Evolutionary conservation across 1,140 invertebrate genomes (phyloP).

Genomic region (Pogonus chalceus): DNA sequence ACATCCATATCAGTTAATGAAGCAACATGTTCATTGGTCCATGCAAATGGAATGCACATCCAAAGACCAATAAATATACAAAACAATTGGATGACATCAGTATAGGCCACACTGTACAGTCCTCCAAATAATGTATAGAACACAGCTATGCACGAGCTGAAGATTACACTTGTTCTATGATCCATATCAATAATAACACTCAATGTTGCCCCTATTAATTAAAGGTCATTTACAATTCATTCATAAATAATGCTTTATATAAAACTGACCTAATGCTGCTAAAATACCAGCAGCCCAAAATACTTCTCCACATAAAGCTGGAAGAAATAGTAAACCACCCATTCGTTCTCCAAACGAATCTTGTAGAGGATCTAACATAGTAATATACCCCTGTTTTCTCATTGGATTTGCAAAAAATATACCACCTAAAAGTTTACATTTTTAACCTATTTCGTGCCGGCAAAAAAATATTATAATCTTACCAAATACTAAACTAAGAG

Average conservation of each 20-base stretch:
- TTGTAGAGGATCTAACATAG: slow-evolving; percentile 97
- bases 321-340: slow-evolving; percentile 92
- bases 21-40: slow-evolving; percentile 72
- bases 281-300: slow-evolving; percentile 96
- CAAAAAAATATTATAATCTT: slow-evolving; percentile 23
- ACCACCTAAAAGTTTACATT: slow-evolving; percentile 55
- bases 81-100: slow-evolving; percentile 96
- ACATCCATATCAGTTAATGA: slow-evolving; percentile 70
- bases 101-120: slow-evolving; percentile 95
- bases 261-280: slow-evolving; percentile 70
- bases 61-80: slow-evolving; percentile 97
- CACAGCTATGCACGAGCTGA: slow-evolving; percentile 91
- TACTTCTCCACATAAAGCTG: slow-evolving; percentile 92
- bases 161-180: slow-evolving; percentile 82
- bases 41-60: slow-evolving; percentile 95
- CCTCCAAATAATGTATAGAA: slow-evolving; percentile 97
- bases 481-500: slow-evolving; percentile 88
- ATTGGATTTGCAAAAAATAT: slow-evolving; percentile 97
- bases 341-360: slow-evolving; percentile 92
- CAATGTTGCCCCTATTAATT: slow-evolving; percentile 69
- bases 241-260: not conserved
- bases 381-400: slow-evolving; percentile 94
- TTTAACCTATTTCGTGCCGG: not conserved
- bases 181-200: slow-evolving; percentile 95
- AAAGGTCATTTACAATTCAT: slow-evolving; percentile 18